Conservation (phyloP, 2,797 vertebrate genomes). For the Momotus momota region DNA sequence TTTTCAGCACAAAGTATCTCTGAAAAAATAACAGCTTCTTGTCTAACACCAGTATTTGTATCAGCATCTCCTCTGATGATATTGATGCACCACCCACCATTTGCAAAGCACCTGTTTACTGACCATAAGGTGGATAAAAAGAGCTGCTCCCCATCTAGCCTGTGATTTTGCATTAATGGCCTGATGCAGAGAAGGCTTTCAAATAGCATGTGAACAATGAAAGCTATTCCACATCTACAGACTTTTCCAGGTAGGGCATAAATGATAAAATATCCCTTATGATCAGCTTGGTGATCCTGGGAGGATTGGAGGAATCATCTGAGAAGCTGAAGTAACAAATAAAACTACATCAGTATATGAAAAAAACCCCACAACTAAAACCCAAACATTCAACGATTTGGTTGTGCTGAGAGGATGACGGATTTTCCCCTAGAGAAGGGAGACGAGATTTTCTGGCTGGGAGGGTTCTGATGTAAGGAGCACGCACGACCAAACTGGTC, state of each 20-base stretch:
- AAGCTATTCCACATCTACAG: not conserved
- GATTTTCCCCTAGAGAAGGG: not conserved
- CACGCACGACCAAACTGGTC: not conserved
- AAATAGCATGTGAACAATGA: not conserved
- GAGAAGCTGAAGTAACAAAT: not conserved
- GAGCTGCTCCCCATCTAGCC: not conserved
- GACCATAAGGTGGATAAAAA: not conserved
- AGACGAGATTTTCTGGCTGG: conserved; percentile 29
- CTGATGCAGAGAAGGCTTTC: not conserved
- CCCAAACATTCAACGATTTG: not conserved
- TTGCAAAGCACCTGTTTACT: conserved; percentile 26
- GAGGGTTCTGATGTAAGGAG: not conserved
- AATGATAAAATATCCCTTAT: not conserved
- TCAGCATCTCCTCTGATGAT: not conserved
- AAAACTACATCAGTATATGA: not conserved
- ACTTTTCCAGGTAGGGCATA: not conserved
- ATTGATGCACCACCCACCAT: not conserved
- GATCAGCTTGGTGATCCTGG: not conserved
- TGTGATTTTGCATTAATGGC: not conserved
- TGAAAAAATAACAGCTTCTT: not conserved
- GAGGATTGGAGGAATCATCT: not conserved
- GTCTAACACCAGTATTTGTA: not conserved
- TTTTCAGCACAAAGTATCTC: not conserved
- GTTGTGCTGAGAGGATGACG: not conserved
- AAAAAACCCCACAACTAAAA: not conserved